These are phyloP conservation scores for Homarus gammarus DNA, from an alignment of 2,888 invertebrate genomes.

Conservation along the genomic window DNA sequence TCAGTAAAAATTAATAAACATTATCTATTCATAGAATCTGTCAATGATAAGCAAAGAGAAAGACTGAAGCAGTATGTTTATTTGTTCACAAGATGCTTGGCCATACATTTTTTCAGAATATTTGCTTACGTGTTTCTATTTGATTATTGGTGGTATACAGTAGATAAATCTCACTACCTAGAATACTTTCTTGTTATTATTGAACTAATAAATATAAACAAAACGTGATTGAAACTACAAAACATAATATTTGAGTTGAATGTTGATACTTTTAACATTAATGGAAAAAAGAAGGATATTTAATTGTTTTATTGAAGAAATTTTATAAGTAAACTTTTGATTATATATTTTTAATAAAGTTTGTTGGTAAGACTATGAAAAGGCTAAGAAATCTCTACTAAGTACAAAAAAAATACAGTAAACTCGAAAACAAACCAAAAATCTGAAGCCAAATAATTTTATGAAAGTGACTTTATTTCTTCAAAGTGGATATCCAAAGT, in stretches of 20 bases:
- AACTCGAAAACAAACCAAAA: not conserved
- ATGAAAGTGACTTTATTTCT: not conserved
- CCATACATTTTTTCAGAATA: too few relatives aligned
- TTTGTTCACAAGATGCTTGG: too few relatives aligned
- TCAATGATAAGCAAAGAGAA: too few relatives aligned
- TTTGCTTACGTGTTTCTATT: not conserved
- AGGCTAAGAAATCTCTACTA: not conserved
- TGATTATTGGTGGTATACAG: too few relatives aligned
- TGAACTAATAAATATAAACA: not conserved
- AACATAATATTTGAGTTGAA: not conserved
- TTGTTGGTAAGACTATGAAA: not conserved
- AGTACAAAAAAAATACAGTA: not conserved
- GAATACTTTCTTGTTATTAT: not conserved
- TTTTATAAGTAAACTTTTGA: too few relatives aligned
- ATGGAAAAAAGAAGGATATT: not conserved
- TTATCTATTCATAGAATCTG: too few relatives aligned
- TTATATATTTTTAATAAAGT: not conserved
- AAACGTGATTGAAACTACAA: not conserved
- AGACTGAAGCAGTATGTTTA: too few relatives aligned
- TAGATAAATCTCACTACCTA: not conserved
- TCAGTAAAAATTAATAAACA: too few relatives aligned
- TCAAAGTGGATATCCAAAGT: constrained; percentile 8
- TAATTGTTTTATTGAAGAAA: not conserved
- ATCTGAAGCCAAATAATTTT: not conserved
- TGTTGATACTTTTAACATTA: not conserved